These are phyloP conservation scores for Sipha flava DNA, from an alignment of 1,140 invertebrate genomes.

Conservation along the genomic window DNA sequence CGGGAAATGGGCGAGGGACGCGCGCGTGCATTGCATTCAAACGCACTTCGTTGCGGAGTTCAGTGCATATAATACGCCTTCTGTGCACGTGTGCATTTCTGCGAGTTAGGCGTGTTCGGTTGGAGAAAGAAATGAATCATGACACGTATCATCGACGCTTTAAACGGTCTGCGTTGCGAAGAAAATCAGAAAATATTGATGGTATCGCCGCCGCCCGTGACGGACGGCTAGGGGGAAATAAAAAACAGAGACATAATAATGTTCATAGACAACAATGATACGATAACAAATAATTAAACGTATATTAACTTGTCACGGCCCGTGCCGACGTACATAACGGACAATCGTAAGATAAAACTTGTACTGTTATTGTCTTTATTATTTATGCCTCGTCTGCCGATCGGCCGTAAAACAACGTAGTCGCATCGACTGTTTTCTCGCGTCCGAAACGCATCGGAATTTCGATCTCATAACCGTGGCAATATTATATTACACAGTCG, in stretches of 20 bases:
- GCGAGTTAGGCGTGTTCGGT: too few relatives aligned
- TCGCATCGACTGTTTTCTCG: background rate
- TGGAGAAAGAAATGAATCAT: background rate
- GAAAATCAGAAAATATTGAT: background rate
- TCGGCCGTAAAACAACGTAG: background rate
- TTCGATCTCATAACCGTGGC: too few relatives aligned
- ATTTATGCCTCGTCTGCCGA: background rate
- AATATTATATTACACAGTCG: too few relatives aligned
- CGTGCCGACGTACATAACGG: background rate
- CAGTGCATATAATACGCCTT: too few relatives aligned
- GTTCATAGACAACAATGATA: background rate
- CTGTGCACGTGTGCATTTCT: too few relatives aligned
- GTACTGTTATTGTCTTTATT: background rate
- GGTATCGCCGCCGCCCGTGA: background rate
- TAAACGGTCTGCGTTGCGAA: background rate
- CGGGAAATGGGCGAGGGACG: background rate
- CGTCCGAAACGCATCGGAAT: too few relatives aligned
- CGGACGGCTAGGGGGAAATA: background rate
- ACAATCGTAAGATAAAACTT: background rate
- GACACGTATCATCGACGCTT: background rate
- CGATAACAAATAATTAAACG: background rate
- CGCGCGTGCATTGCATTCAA: too few relatives aligned
- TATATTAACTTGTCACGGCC: conserved; percentile 18
- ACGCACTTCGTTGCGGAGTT: too few relatives aligned
- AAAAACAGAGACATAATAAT: background rate